Conservation (phyloP, 2,888 invertebrate genomes). For the Lamellibrachia columna region DNA sequence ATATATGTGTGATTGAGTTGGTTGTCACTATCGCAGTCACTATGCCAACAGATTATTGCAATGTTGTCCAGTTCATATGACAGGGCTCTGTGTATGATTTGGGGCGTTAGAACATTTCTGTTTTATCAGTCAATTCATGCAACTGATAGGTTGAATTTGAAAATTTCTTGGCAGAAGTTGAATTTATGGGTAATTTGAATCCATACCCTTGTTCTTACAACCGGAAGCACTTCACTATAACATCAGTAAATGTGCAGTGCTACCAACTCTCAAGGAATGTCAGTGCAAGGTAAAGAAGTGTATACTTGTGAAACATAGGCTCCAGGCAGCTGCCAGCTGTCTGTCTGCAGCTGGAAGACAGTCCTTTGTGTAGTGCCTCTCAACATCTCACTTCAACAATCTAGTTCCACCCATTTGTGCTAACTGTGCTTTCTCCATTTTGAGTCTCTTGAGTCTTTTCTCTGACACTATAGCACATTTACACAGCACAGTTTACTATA, state of each 20-base stretch:
- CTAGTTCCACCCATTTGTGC: background rate
- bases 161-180: background rate
- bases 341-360: background rate
- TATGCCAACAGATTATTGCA: background rate
- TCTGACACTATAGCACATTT: background rate
- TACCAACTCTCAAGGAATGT: background rate
- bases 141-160: background rate
- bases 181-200: no score
- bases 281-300: background rate
- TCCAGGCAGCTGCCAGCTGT: background rate
- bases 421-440: background rate
- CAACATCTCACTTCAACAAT: background rate
- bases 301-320: background rate
- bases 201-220: background rate
- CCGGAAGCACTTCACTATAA: background rate
- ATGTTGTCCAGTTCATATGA: background rate
- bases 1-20: background rate
- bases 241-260: background rate
- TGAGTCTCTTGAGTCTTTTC: background rate
- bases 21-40: background rate
- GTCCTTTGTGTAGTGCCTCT: background rate
- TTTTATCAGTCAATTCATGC: background rate
- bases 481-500: background rate
- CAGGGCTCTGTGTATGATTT: background rate
- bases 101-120: background rate